These are phyloP conservation scores for Heliopora coerulea DNA, from an alignment of 92 coral and sea anemone species.

Conservation along the genomic window DNA sequence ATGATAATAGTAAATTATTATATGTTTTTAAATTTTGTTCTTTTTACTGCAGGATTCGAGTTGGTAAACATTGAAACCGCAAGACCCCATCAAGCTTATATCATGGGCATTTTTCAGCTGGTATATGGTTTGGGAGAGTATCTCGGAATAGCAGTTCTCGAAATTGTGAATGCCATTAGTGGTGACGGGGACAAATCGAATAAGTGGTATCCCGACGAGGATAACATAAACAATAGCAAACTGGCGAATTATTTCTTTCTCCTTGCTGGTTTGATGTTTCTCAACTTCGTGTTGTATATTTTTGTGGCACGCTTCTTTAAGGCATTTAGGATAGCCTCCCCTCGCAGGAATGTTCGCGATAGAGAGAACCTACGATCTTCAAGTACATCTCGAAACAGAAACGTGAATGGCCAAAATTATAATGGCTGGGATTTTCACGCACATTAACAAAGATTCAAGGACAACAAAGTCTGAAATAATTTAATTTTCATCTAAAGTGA, in stretches of 20 bases:
- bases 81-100: slow-evolving; percentile 67
- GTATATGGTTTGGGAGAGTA: slow-evolving; percentile 74
- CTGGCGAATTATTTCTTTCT: slow-evolving; percentile 77
- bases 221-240: slow-evolving; percentile 63
- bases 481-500: too few relatives aligned
- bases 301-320: slow-evolving; percentile 60
- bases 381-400: too few relatives aligned
- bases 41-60: slow-evolving; percentile 75
- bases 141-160: slow-evolving; percentile 61
- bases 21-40: too few relatives aligned
- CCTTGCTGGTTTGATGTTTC: slow-evolving; percentile 67
- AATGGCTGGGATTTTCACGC: too few relatives aligned
- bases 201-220: slow-evolving; percentile 66
- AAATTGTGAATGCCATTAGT: slow-evolving; percentile 58
- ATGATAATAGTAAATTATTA: too few relatives aligned
- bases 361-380: too few relatives aligned
- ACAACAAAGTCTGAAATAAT: too few relatives aligned
- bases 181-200: neutral
- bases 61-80: slow-evolving; percentile 91
- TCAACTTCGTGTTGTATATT: slow-evolving; percentile 65
- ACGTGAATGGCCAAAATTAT: too few relatives aligned
- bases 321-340: neutral
- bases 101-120: slow-evolving; percentile 77
- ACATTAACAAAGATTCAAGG: too few relatives aligned
- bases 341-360: too few relatives aligned